Conservation (phyloP, 2,113 vertebrate genomes). For the Labeo catla region DNA sequence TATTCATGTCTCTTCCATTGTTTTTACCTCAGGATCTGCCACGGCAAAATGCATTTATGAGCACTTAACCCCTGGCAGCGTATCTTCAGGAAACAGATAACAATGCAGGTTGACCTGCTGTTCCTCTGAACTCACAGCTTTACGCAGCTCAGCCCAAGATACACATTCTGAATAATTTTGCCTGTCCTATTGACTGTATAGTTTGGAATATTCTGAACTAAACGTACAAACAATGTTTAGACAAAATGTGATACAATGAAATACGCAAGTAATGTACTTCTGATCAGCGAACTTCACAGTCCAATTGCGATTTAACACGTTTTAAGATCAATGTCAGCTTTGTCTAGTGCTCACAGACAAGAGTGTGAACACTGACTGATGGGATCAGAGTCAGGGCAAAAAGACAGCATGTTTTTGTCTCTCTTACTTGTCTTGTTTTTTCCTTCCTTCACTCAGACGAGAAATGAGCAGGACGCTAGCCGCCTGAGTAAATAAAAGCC, state of each 20-base stretch:
- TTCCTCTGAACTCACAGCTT: constrained; percentile 91
- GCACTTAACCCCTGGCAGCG: constrained; percentile 87
- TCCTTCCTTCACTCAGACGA: constrained; percentile 93
- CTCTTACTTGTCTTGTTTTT: constrained; percentile 68
- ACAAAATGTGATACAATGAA: neutral
- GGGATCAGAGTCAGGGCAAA: constrained; percentile 81
- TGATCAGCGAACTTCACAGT: neutral
- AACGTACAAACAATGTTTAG: neutral
- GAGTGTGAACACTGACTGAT: constrained; percentile 96
- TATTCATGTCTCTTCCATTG: constrained; percentile 63
- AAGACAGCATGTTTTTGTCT: constrained; percentile 71
- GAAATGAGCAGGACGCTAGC: constrained; percentile 95
- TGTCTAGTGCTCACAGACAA: constrained; percentile 75
- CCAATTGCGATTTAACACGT: neutral
- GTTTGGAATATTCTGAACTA: neutral
- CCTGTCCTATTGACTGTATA: constrained; percentile 59
- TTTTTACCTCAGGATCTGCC: constrained; percentile 83
- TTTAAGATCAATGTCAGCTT: neutral
- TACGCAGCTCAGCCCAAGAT: constrained; percentile 76
- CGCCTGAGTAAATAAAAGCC: constrained; percentile 99
- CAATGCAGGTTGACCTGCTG: constrained; percentile 91
- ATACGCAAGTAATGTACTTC: neutral
- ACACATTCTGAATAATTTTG: constrained; percentile 68
- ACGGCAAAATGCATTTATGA: constrained; percentile 86
- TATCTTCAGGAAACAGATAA: constrained; percentile 99